phyloP scores from a whole-genome alignment of 2,797 vertebrate genomes.

The Coregonus suidteri region DNA sequence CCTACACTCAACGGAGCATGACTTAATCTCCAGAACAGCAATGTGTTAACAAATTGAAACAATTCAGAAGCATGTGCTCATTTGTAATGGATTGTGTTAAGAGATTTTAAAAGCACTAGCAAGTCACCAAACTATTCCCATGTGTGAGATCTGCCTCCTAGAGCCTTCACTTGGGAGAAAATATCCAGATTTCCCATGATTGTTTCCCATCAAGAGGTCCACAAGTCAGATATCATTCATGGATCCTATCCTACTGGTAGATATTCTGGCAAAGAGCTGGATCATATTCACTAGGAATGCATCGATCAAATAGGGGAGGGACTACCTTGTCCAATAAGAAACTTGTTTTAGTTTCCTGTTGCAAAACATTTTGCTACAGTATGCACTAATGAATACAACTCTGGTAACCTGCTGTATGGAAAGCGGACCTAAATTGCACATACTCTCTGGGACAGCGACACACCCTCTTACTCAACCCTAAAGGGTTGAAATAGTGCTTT shows the following conservation, averaged over 20 bases:
- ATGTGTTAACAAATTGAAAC: not conserved
- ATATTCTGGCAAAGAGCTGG: not conserved
- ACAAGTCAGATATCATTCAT: not conserved
- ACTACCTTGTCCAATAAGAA: no score
- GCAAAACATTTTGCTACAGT: no score
- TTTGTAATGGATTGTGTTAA: not conserved
- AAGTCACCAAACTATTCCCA: not conserved
- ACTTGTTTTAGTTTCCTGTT: no score
- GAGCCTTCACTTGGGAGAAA: not conserved
- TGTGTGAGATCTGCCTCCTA: slow-evolving; percentile 2
- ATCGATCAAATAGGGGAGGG: no score
- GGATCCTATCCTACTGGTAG: not conserved
- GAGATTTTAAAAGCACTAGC: not conserved
- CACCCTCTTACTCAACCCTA: not conserved
- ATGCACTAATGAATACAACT: not conserved
- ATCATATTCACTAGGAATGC: no score
- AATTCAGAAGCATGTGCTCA: not conserved
- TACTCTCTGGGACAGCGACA: slow-evolving; percentile 5
- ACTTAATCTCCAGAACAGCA: not conserved
- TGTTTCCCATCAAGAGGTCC: slow-evolving; percentile 1
- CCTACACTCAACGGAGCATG: not conserved
- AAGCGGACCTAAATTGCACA: not conserved
- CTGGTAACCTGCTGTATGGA: not conserved
- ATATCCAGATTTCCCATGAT: not conserved
- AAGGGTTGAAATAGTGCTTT: slow-evolving; percentile 1